A percentile compares a stretch with the other conserved stretches of the same genome.
Conservation (phyloP, 1,140 invertebrate species). For the Dreissena rostriformis region DNA sequence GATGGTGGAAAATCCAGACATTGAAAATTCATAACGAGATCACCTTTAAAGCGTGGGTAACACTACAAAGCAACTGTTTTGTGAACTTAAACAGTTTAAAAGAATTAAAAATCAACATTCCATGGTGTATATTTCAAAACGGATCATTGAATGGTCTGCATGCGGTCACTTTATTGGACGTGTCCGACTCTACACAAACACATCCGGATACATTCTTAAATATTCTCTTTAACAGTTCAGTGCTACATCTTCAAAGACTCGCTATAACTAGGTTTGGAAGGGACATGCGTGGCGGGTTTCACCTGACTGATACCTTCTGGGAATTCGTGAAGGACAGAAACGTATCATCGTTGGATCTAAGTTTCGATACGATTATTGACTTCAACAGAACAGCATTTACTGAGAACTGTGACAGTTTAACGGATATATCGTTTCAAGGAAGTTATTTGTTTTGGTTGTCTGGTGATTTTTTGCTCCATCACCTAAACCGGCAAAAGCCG, state of each 20-base stretch:
- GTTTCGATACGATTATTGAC: not conserved
- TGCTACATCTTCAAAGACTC: not conserved
- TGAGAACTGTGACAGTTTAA: not conserved
- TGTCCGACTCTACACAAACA: too few relatives aligned
- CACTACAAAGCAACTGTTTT: too few relatives aligned
- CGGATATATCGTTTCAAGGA: not conserved
- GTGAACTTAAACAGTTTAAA: too few relatives aligned
- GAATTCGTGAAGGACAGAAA: not conserved
- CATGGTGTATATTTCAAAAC: too few relatives aligned
- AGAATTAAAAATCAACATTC: too few relatives aligned
- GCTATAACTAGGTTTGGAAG: not conserved
- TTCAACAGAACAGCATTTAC: slow-evolving; percentile 1
- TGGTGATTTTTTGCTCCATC: not conserved
- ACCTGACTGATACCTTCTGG: not conserved
- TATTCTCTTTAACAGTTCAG: not conserved
- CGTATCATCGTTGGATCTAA: slow-evolving; percentile 3
- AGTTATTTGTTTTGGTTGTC: not conserved
- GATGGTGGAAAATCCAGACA: too few relatives aligned
- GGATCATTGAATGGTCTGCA: too few relatives aligned
- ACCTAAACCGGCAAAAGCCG: not conserved
- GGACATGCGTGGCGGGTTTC: not conserved
- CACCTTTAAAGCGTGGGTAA: too few relatives aligned
- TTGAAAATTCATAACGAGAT: too few relatives aligned
- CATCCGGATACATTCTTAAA: too few relatives aligned
- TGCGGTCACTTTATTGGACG: too few relatives aligned